A percentile compares a stretch with the other conserved stretches of the same genome.
Conservation (phyloP, 1,140 invertebrate genomes). For the Saccostrea glomerata region DNA sequence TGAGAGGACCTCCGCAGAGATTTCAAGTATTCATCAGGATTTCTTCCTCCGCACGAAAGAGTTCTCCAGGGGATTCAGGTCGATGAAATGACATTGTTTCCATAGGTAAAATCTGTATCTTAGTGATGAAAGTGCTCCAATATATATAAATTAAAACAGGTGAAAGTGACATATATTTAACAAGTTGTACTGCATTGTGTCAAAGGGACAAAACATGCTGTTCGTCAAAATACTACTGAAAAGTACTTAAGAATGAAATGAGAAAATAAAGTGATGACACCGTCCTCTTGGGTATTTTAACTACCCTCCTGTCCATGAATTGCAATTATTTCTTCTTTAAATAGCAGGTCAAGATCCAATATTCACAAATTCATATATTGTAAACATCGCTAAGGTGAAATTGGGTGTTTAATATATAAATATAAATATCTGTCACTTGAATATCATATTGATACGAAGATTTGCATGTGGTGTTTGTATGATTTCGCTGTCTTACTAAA, state of each 20-base stretch:
- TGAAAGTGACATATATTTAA: background rate
- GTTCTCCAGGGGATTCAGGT: conserved; percentile 8
- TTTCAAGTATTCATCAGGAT: conserved; percentile 12
- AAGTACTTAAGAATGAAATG: background rate
- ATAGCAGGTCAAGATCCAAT: background rate
- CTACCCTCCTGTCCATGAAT: background rate
- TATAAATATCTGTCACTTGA: background rate
- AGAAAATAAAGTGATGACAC: conserved; percentile 26
- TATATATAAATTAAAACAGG: background rate
- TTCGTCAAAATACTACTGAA: background rate
- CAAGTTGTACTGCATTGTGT: background rate
- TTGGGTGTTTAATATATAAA: background rate
- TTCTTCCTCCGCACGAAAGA: conserved; percentile 32
- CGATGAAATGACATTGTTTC: conserved; percentile 25
- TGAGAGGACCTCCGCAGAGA: conserved; percentile 31
- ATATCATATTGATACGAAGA: background rate
- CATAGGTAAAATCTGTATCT: background rate
- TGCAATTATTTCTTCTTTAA: background rate
- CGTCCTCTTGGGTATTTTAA: background rate
- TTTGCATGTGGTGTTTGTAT: conserved; percentile 2
- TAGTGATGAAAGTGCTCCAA: background rate
- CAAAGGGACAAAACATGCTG: background rate
- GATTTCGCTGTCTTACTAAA: background rate
- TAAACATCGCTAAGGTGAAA: background rate
- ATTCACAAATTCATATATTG: background rate